Percentiles rank a stretch among this genome's conserved stretches.
Conservation (phyloP, 1,140 invertebrate genomes). For the Drosophila truncata region DNA sequence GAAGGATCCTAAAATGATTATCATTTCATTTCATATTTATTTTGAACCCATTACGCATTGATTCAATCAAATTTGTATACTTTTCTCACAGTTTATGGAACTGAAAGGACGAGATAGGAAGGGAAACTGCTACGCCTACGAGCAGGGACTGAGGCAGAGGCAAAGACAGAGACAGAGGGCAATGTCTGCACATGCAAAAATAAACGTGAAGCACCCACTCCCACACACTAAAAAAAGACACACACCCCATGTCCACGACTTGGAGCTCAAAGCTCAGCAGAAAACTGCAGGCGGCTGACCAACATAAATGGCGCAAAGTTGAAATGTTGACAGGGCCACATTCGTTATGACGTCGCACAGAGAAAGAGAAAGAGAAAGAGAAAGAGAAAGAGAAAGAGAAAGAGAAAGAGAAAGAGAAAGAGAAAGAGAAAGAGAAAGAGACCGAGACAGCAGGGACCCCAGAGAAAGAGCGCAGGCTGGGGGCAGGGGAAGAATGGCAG, state of each 20-base stretch:
- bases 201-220: slow-evolving; percentile 66
- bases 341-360: slow-evolving; percentile 76
- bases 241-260: slow-evolving; percentile 51
- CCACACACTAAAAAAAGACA: slow-evolving; percentile 16
- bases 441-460: slow-evolving; percentile 2
- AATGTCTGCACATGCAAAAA: slow-evolving; percentile 74
- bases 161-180: slow-evolving; percentile 45
- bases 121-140: slow-evolving; percentile 69
- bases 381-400: slow-evolving; percentile 16
- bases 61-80: not conserved
- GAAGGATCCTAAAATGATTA: no score
- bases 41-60: not conserved
- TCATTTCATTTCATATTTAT: not conserved
- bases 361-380: slow-evolving; percentile 19
- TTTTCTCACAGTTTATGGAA: slow-evolving; percentile 6
- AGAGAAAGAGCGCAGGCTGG: not conserved
- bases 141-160: slow-evolving; percentile 42
- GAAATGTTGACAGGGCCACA: slow-evolving; percentile 82
- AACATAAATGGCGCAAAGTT: slow-evolving; percentile 84
- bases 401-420: not conserved
- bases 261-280: slow-evolving; percentile 40
- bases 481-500: slow-evolving; percentile 19
- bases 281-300: slow-evolving; percentile 73
- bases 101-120: slow-evolving; percentile 17
- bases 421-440: slow-evolving; percentile 26